Conservation (phyloP, 2,113 vertebrate genomes). For the Romanogobio albipinnatus region DNA sequence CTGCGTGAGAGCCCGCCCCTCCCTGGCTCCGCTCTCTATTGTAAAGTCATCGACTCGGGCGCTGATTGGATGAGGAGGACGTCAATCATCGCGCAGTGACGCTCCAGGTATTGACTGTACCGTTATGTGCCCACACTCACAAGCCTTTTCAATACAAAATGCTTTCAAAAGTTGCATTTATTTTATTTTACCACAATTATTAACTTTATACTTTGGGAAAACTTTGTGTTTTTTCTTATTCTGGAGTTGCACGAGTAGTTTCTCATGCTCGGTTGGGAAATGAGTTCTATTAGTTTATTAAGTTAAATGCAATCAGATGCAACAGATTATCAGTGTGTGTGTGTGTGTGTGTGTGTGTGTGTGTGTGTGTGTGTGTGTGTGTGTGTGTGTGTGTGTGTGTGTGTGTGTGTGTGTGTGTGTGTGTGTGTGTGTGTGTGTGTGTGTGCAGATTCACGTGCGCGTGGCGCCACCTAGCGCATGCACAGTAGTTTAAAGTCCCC, state of each 20-base stretch:
- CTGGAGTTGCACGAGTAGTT: not conserved
- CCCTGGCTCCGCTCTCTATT: slow-evolving; percentile 48
- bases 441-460: not conserved
- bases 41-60: slow-evolving; percentile 36
- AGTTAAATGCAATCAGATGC: not conserved
- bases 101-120: slow-evolving; percentile 48
- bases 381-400: too few species aligned
- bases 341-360: too few species aligned
- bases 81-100: slow-evolving; percentile 64
- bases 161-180: too few species aligned
- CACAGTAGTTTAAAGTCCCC: not conserved
- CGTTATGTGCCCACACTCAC: slow-evolving; percentile 47
- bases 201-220: too few species aligned
- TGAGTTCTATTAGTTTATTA: not conserved
- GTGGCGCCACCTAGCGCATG: not conserved
- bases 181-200: not conserved
- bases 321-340: not conserved
- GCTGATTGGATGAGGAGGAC: slow-evolving; percentile 42
- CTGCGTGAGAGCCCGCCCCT: slow-evolving; percentile 54
- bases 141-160: too few species aligned
- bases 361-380: too few species aligned
- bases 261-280: not conserved
- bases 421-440: too few species aligned
- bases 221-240: not conserved
- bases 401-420: too few species aligned